These are phyloP conservation scores for Oasisia sp. DNA, from an alignment of 2,888 invertebrate species.

Conservation along the genomic window DNA sequence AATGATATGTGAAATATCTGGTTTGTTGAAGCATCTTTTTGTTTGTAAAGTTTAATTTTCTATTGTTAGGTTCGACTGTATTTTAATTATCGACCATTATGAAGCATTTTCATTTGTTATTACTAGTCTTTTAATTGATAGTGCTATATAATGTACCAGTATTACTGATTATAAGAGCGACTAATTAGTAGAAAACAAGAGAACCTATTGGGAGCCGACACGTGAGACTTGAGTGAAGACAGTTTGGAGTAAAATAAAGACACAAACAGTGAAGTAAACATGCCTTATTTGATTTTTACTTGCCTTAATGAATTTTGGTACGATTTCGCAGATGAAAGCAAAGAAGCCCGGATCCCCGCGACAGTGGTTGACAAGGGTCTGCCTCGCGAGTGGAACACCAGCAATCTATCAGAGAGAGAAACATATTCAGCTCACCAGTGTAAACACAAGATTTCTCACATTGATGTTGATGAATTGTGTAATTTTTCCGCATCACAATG, in stretches of 20 bases:
- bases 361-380: conserved; percentile 79
- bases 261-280: neutral
- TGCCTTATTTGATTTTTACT: conserved; percentile 28
- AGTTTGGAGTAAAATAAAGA: neutral
- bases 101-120: too few species aligned
- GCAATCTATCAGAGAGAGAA: conserved; percentile 68
- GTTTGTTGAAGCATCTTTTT: too few species aligned
- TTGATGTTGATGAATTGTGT: neutral
- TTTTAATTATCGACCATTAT: too few species aligned
- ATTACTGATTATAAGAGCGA: too few species aligned
- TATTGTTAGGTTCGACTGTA: too few species aligned
- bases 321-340: conserved; percentile 73
- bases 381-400: conserved; percentile 79
- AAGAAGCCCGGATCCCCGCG: conserved; percentile 74
- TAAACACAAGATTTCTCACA: neutral
- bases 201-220: too few species aligned
- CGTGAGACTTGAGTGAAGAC: neutral
- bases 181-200: too few species aligned
- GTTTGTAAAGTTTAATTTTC: too few species aligned
- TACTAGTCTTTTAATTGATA: too few species aligned
- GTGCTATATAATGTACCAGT: too few species aligned
- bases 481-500: too few species aligned
- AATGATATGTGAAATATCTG: too few species aligned
- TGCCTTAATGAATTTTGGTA: conserved; percentile 71
- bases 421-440: neutral